These are phyloP conservation scores for Acyrthosiphon pisum DNA, from an alignment of 1,140 invertebrate genomes.

Conservation along the genomic window DNA sequence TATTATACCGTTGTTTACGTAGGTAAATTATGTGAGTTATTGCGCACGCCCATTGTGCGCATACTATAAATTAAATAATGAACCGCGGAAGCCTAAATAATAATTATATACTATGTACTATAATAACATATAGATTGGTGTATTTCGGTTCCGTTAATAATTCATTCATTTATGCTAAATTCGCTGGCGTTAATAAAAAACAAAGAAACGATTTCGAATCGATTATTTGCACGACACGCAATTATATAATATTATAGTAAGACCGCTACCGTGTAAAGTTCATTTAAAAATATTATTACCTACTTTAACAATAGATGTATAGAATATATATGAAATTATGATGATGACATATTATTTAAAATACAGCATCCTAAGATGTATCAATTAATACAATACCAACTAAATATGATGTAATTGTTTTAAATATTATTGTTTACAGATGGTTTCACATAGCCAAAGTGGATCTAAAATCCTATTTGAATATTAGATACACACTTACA, in stretches of 20 bases:
- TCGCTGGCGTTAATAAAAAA: background rate
- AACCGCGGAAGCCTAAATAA: background rate
- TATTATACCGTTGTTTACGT: background rate
- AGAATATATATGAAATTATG: background rate
- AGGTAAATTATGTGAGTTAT: background rate
- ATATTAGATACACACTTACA: background rate
- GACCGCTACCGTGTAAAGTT: background rate
- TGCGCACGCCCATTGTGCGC: constrained; percentile 14
- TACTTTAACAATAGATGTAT: background rate
- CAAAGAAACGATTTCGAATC: background rate
- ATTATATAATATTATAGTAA: background rate
- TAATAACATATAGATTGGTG: background rate
- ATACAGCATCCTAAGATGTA: background rate
- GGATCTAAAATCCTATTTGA: too few species aligned
- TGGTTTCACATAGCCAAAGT: too few species aligned
- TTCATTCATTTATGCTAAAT: background rate
- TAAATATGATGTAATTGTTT: background rate
- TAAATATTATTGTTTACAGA: background rate
- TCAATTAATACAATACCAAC: background rate
- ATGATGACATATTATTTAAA: background rate
- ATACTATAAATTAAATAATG: background rate
- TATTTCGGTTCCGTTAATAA: background rate
- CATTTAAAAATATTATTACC: background rate
- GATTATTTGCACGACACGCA: background rate
- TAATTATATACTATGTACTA: background rate